Conservation (phyloP, 1,140 invertebrate species). For the Drosophila takahashii region DNA sequence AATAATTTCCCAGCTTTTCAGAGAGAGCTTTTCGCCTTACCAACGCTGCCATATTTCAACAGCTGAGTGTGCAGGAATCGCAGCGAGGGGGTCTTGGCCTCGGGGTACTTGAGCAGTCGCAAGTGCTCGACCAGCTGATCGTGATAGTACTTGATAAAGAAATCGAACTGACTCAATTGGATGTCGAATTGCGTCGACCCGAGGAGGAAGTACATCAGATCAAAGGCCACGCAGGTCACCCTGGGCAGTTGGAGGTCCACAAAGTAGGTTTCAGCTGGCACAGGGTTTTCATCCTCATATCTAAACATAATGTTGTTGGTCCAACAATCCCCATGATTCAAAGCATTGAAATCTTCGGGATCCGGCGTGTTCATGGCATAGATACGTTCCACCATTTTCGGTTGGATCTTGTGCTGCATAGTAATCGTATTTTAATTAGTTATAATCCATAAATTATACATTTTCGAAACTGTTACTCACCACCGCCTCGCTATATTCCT, state of each 20-base stretch:
- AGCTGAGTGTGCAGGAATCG: conserved; percentile 63
- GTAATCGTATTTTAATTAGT: background rate
- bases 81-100: conserved; percentile 73
- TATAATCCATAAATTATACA: no score
- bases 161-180: conserved; percentile 61
- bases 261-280: conserved; percentile 63
- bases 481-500: conserved; percentile 45
- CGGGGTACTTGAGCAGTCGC: conserved; percentile 57
- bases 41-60: conserved; percentile 58
- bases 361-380: conserved; percentile 43
- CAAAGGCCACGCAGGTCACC: conserved; percentile 67
- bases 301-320: conserved; percentile 84
- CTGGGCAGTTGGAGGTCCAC: conserved; percentile 81
- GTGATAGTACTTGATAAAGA: conserved; percentile 65
- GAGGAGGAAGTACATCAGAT: conserved; percentile 75
- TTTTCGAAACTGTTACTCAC: conserved; percentile 8
- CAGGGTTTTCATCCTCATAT: conserved; percentile 42
- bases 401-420: conserved; percentile 44
- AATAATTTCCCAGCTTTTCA: background rate
- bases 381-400: conserved; percentile 47
- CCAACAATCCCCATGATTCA: conserved; percentile 88
- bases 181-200: conserved; percentile 55
- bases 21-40: conserved; percentile 17
- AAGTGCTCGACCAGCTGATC: conserved; percentile 55
- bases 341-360: conserved; percentile 86